A percentile compares a stretch with the other conserved stretches of the same genome.
These are phyloP conservation scores for Pimephales promelas DNA, from an alignment of 2,113 vertebrate genomes.

Conservation along the genomic window DNA sequence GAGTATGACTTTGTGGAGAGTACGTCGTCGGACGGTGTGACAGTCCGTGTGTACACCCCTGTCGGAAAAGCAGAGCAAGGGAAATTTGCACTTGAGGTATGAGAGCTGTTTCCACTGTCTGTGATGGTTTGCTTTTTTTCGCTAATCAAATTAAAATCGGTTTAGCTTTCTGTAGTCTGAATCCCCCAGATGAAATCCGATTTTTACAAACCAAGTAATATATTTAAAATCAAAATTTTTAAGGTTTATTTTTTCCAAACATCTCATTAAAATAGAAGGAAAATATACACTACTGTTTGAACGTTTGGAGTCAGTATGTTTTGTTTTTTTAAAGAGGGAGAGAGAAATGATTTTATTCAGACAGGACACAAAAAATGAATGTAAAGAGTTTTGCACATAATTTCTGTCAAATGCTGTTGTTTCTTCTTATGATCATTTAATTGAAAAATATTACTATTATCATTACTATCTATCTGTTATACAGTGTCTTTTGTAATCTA, in stretches of 20 bases:
- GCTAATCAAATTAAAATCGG: neutral
- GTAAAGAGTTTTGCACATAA: neutral
- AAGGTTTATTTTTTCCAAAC: neutral
- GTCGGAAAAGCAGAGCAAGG: conserved; percentile 95
- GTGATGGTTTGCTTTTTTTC: neutral
- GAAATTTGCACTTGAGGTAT: conserved; percentile 97
- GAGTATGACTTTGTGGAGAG: conserved; percentile 97
- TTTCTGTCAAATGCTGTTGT: neutral
- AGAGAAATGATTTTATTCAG: too few relatives aligned
- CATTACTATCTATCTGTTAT: neutral
- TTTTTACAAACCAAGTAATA: neutral
- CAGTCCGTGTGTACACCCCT: conserved; percentile 94
- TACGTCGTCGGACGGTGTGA: conserved; percentile 88
- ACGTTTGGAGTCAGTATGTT: neutral
- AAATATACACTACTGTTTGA: neutral
- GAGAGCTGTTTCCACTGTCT: conserved; percentile 5
- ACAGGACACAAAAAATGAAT: neutral
- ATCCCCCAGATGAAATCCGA: neutral
- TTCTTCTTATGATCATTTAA: neutral
- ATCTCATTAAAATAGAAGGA: neutral
- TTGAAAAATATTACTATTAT: neutral
- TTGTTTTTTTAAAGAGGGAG: too few relatives aligned
- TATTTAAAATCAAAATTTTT: neutral
- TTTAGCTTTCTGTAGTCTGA: neutral
- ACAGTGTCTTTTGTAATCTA: neutral